phyloP scores from a whole-genome alignment of 2,888 invertebrate genomes.

The Lacanobia wlatinum region DNA sequence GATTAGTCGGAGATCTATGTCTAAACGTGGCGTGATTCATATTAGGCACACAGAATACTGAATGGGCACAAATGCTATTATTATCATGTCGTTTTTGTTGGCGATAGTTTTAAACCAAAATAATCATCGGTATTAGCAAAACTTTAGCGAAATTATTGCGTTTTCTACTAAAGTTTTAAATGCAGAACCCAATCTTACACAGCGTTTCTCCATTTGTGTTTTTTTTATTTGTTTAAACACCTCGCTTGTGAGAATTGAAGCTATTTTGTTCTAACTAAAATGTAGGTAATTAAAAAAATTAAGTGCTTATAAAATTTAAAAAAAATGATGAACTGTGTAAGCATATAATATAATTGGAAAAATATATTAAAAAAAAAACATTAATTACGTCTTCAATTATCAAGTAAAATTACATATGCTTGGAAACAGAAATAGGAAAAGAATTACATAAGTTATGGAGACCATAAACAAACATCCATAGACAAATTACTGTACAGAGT shows the following conservation, averaged over 20 bases:
- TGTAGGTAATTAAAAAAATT: no score
- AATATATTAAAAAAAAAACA: no score
- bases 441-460: conserved; percentile 16
- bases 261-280: no score
- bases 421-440: conserved; percentile 45
- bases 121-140: not conserved
- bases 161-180: not conserved
- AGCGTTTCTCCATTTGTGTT: not conserved
- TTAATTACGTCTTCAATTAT: not conserved
- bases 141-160: not conserved
- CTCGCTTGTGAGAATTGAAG: no score
- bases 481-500: conserved; percentile 1
- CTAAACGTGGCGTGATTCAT: conserved; percentile 49
- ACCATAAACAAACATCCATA: conserved; percentile 6
- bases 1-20: conserved; percentile 62
- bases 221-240: conserved; percentile 19
- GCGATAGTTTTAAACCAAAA: not conserved
- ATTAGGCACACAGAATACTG: conserved; percentile 59
- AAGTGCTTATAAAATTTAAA: no score
- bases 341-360: no score
- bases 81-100: conserved; percentile 15
- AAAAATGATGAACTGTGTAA: no score
- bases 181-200: conserved; percentile 16
- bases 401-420: not conserved
- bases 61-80: conserved; percentile 15